These are phyloP conservation scores for Sporophila hypoxantha DNA, from an alignment of 2,113 vertebrate species.

Conservation along the genomic window DNA sequence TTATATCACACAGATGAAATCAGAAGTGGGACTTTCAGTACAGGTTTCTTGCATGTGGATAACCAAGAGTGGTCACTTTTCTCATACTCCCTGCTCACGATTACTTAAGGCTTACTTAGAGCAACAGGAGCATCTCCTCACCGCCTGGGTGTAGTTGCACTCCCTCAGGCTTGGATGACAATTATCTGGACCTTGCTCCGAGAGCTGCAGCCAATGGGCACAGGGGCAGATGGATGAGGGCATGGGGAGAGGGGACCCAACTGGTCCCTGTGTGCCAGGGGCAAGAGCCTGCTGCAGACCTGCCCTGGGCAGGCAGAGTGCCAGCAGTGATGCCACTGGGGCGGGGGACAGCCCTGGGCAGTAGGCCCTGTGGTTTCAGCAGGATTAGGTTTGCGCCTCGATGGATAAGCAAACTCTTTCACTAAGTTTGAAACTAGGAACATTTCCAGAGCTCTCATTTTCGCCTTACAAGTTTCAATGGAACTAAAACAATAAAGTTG, in stretches of 20 bases:
- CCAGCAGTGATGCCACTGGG: rapidly evolving
- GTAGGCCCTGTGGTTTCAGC: not conserved
- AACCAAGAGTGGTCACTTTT: not conserved
- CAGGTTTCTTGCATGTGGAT: not conserved
- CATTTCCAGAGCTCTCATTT: not conserved
- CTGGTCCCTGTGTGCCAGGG: rapidly evolving
- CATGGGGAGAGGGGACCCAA: not conserved
- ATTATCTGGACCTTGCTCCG: not conserved
- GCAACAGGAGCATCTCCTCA: not conserved
- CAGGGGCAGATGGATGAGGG: rapidly evolving
- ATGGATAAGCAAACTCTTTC: not conserved
- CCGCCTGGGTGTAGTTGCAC: rapidly evolving
- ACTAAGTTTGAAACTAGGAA: not conserved
- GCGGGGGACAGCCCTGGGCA: not conserved
- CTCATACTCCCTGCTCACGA: not conserved
- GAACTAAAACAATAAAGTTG: not conserved
- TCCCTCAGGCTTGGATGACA: not conserved
- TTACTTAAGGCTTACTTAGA: not conserved
- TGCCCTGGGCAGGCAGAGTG: not conserved
- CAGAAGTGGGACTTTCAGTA: not conserved
- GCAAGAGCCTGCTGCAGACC: not conserved
- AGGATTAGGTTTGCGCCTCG: not conserved
- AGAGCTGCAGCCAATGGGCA: not conserved
- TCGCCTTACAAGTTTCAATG: not conserved
- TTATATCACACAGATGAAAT: not conserved